phyloP scores from a whole-genome alignment of 2,113 vertebrate species.

The Datnioides undecimradiatus region DNA sequence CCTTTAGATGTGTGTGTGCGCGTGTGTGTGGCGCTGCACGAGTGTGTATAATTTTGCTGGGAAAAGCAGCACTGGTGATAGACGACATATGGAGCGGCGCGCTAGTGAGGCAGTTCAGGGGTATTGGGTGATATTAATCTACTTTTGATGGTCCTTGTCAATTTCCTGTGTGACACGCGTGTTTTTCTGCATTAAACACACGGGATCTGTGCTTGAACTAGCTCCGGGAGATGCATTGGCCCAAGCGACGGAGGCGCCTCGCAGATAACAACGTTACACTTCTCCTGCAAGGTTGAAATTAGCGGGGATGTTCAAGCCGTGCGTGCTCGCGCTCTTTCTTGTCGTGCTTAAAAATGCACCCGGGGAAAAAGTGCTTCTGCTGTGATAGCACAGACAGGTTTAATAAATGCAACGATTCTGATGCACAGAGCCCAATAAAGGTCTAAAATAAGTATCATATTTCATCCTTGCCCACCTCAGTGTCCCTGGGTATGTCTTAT shows the following conservation, averaged over 20 bases:
- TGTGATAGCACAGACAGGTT: slow-evolving; percentile 11
- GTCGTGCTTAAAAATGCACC: slow-evolving; percentile 15
- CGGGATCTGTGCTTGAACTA: background rate
- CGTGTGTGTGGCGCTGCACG: slow-evolving; percentile 6
- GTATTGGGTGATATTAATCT: slow-evolving; percentile 29
- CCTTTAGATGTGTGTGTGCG: slow-evolving; percentile 4
- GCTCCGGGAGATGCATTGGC: background rate
- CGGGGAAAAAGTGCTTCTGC: slow-evolving; percentile 1
- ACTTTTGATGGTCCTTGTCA: slow-evolving; percentile 29
- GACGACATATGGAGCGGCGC: slow-evolving; percentile 23
- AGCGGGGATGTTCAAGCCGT: background rate
- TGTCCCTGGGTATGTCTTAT: slow-evolving; percentile 48
- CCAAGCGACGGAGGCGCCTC: background rate
- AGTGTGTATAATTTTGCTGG: slow-evolving; percentile 22
- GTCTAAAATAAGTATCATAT: slow-evolving; percentile 58
- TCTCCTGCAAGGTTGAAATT: background rate
- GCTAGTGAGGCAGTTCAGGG: slow-evolving; percentile 19
- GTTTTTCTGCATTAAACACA: slow-evolving; percentile 6
- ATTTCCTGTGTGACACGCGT: background rate
- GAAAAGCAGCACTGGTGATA: slow-evolving; percentile 9
- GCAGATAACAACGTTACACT: background rate
- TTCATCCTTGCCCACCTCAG: slow-evolving; percentile 53
- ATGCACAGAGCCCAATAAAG: slow-evolving; percentile 39
- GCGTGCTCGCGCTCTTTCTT: slow-evolving; percentile 3
- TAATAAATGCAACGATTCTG: slow-evolving; percentile 41